Evolutionary conservation across 2,797 vertebrate genomes (phyloP), one percentile per base, ranked within the genome.

Genomic region (Heteromormyrus szaboi): DNA sequence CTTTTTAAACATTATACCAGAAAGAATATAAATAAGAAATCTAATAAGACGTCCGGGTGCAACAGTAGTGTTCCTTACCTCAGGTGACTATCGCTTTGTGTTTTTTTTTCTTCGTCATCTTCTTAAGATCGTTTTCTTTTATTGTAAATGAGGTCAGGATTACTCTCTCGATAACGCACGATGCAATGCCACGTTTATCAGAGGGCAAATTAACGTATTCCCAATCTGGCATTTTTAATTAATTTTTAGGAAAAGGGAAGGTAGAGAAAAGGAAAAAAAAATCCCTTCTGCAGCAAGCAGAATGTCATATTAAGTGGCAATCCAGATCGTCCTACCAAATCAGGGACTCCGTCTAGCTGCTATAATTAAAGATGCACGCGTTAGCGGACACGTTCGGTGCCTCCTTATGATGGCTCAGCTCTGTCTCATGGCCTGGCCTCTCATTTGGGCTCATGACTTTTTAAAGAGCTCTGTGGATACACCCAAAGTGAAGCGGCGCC

Each of bases 51-150:
- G 89, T 68, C 91, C 93, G 92, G 94, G 93, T 94, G 92, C 94
- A 88, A 93, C 94, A 93, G 93, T 94, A 92, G 92, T 94, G 94
- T 95, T 95, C 95, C 95, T 95, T 94, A 95, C 96, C 95, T 95
- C 96, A 96, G 96, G 96, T 96, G 95, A 96, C 95, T 93, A 93
- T 93, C 90, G 92, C 93, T 94, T 95, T 92, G 92, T 94, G 93
- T 92, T 90, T 94, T 95, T 92, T 92, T 94, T 93, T 93, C 92
- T 90, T 83, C 89, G 72, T 62, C 33, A 41, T 65, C n/a, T 46
- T 48, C 19, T 29, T 29, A 62, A 46, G 19, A 25, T 65, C 50
- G 4, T 87, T 87, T 89, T 88, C 89, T 91, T 92, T 92, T 90
- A 84, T 76, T 89, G 90, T 91, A 96, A 96, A 96, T 96, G 96